Percentiles rank a stretch among this genome's conserved stretches.
Evolutionary conservation across 2,888 invertebrate species (phyloP).

Genomic region (Lepidocyrtinus sp.): DNA sequence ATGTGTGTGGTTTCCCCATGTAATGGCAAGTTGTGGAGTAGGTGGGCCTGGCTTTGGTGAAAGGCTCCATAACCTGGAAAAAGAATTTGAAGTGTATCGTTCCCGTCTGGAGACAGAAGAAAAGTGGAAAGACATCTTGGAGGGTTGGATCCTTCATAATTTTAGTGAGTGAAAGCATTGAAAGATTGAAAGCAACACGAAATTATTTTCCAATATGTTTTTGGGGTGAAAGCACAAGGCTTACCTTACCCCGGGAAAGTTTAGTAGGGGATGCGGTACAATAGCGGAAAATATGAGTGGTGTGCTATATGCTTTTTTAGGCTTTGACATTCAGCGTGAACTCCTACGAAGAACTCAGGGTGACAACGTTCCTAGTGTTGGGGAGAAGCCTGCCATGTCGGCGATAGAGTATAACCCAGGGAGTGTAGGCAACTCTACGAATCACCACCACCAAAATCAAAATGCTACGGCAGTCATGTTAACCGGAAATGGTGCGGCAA

Average conservation of each 20-base stretch:
- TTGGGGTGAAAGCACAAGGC: no score
- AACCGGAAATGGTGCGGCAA: constrained; percentile 32
- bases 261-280: no score
- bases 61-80: constrained; percentile 48
- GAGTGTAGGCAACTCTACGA: constrained; percentile 40
- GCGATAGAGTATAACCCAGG: constrained; percentile 48
- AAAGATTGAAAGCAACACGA: no score
- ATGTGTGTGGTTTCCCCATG: constrained; percentile 31
- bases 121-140: constrained; percentile 51
- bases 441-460: constrained; percentile 44
- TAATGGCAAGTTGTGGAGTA: constrained; percentile 52
- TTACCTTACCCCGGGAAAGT: no score
- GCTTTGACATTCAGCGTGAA: constrained; percentile 50
- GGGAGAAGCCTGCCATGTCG: constrained; percentile 38
- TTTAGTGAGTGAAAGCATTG: constrained; percentile 47
- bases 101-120: constrained; percentile 33
- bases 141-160: constrained; percentile 50
- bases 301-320: no score
- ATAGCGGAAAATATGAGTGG: no score
- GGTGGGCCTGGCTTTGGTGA: constrained; percentile 51
- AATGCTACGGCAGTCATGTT: constrained; percentile 39
- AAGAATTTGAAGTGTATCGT: constrained; percentile 39
- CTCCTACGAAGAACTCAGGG: constrained; percentile 40
- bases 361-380: constrained; percentile 20
- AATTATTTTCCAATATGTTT: no score